These are phyloP conservation scores for Pelobates fuscus DNA, from an alignment of 2,113 vertebrate species.

Conservation along the genomic window DNA sequence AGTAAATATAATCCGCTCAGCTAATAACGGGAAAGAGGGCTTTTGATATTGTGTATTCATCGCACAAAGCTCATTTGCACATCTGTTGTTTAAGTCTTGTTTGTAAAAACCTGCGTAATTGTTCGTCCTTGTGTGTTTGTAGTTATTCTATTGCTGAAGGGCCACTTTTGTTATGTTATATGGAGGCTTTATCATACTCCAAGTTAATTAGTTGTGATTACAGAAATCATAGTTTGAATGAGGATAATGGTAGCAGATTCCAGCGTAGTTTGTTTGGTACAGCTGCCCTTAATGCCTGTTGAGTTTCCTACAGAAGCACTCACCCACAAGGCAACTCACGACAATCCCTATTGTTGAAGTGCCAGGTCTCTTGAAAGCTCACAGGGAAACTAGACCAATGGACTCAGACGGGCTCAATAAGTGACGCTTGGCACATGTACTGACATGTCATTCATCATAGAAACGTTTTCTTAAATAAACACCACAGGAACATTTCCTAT, in stretches of 20 bases:
- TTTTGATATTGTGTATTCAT: neutral
- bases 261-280: neutral
- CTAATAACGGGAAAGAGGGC: neutral
- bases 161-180: too few relatives aligned
- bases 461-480: constrained; percentile 8
- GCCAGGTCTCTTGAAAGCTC: constrained; percentile 6
- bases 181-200: neutral
- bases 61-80: neutral
- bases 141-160: too few relatives aligned
- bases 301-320: constrained; percentile 2
- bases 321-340: neutral
- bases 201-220: neutral
- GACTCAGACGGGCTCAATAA: neutral
- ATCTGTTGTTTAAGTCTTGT: neutral
- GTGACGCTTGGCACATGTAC: constrained; percentile 8
- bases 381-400: constrained; percentile 1
- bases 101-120: neutral
- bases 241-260: constrained; percentile 2
- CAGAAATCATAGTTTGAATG: neutral
- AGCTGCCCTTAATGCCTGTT: neutral
- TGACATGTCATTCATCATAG: constrained; percentile 1
- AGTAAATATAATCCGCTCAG: too few relatives aligned
- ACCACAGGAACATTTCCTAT: neutral
- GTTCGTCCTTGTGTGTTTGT: too few relatives aligned
- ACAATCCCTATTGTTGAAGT: constrained; percentile 1